A percentile compares a stretch with the other conserved stretches of the same genome.
Evolutionary conservation across 2,797 vertebrate genomes (phyloP).

Genomic region (Cirrhinus mrigala): DNA sequence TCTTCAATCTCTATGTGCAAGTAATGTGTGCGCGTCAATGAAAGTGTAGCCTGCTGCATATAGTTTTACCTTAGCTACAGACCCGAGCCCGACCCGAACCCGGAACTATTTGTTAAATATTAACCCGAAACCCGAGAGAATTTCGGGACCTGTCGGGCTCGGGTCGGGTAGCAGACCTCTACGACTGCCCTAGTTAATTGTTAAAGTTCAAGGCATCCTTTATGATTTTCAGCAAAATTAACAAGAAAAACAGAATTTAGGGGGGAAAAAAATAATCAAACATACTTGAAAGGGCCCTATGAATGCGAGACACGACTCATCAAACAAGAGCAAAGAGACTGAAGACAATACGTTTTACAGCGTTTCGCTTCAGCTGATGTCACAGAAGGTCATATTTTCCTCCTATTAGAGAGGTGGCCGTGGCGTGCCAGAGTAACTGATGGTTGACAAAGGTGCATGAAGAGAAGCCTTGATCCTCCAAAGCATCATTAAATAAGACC

Average conservation of each 20-base stretch:
- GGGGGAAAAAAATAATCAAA: too few relatives aligned
- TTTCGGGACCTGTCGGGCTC: too few relatives aligned
- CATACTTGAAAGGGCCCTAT: too few relatives aligned
- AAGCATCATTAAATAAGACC: slow-evolving; percentile 66
- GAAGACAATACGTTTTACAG: slow-evolving; percentile 27
- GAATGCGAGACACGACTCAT: background rate
- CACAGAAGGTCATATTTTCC: slow-evolving; percentile 52
- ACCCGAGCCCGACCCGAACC: too few relatives aligned
- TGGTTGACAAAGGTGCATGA: slow-evolving; percentile 54
- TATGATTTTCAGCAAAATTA: background rate
- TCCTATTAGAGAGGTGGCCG: slow-evolving; percentile 59
- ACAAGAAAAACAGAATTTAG: background rate
- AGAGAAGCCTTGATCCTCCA: slow-evolving; percentile 56
- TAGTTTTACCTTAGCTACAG: too few relatives aligned
- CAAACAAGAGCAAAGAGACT: slow-evolving; percentile 16
- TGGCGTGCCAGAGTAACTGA: slow-evolving; percentile 59
- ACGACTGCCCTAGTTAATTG: too few relatives aligned
- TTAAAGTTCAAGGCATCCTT: background rate
- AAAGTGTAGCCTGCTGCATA: too few relatives aligned
- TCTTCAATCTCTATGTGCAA: too few relatives aligned
- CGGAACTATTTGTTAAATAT: too few relatives aligned
- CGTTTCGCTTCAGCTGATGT: slow-evolving; percentile 49
- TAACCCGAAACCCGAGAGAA: too few relatives aligned
- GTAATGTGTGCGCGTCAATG: too few relatives aligned
- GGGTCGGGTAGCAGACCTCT: too few relatives aligned